Evolutionary conservation across 2,888 invertebrate genomes (phyloP).

Genomic region (Litoditis marina): DNA sequence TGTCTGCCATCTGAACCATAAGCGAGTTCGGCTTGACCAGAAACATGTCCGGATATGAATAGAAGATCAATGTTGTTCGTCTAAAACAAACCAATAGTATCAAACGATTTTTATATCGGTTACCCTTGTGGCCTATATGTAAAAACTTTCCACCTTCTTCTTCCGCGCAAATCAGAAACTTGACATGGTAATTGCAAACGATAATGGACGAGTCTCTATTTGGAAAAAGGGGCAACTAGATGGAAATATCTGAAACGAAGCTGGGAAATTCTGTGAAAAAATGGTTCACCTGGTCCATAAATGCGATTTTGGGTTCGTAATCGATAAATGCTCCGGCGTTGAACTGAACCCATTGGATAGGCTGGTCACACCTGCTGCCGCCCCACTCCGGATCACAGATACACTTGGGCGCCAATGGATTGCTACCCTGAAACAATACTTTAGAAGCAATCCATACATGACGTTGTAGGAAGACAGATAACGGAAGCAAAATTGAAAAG

Average conservation of each 20-base stretch:
- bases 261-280: too few species aligned
- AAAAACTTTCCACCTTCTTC: background rate
- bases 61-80: slow-evolving; percentile 82
- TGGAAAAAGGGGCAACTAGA: too few species aligned
- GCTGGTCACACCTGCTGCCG: slow-evolving; percentile 68
- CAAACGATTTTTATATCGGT: background rate
- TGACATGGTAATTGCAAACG: background rate
- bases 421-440: slow-evolving; percentile 25
- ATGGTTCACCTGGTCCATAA: slow-evolving; percentile 29
- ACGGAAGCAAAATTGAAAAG: too few species aligned
- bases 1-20: slow-evolving; percentile 38
- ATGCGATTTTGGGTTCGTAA: slow-evolving; percentile 39
- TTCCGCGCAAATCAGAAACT: background rate
- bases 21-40: slow-evolving; percentile 63
- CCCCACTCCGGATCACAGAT: slow-evolving; percentile 93
- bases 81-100: slow-evolving; percentile 16
- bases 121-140: background rate
- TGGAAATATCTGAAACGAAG: too few species aligned
- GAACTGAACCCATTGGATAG: slow-evolving; percentile 58
- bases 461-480: background rate
- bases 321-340: slow-evolving; percentile 45
- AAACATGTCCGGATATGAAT: slow-evolving; percentile 73
- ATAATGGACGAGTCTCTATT: too few species aligned
- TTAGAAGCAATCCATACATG: background rate
- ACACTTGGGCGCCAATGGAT: slow-evolving; percentile 69